These are phyloP conservation scores for Aurelia sp. DNA, from an alignment of 30 jellyfish, hydroid and myxozoan genomes.

Conservation along the genomic window DNA sequence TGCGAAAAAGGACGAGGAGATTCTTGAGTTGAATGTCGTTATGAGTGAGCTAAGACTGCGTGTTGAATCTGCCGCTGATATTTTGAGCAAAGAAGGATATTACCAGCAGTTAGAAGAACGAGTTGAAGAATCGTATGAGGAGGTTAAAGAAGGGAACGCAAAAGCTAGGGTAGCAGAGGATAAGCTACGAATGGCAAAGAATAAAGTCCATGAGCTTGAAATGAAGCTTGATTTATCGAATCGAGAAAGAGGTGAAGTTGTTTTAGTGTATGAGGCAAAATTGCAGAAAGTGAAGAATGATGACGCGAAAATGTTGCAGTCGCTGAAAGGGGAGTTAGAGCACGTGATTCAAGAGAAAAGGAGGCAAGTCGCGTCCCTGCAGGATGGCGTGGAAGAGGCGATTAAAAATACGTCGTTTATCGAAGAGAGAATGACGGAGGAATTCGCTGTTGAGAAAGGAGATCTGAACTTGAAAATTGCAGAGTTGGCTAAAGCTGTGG, in stretches of 20 bases:
- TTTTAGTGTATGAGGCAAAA: conserved; percentile 73
- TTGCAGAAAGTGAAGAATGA: conserved; percentile 53
- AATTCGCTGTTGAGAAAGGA: conserved; percentile 14
- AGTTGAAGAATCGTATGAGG: conserved; percentile 53
- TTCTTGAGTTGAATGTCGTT: conserved; percentile 57
- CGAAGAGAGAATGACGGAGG: conserved; percentile 12
- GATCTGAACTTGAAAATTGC: not conserved
- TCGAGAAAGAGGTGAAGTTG: conserved; percentile 65
- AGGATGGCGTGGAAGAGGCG: conserved; percentile 22
- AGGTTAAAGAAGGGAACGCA: conserved; percentile 39
- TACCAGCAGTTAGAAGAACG: conserved; percentile 77
- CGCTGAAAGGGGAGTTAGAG: conserved; percentile 65
- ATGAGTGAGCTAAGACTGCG: conserved; percentile 67
- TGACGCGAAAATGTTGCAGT: conserved; percentile 64
- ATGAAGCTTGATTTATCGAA: conserved; percentile 42
- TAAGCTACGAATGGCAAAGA: conserved; percentile 12
- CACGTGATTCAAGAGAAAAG: conserved; percentile 47
- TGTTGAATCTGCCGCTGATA: conserved; percentile 83
- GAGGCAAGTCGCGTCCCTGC: conserved; percentile 12
- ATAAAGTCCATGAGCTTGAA: conserved; percentile 37
- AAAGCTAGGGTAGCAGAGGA: conserved; percentile 20
- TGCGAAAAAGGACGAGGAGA: conserved; percentile 25
- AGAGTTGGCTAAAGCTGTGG: conserved; percentile 11
- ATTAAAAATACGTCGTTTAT: not conserved
- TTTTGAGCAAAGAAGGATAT: conserved; percentile 74